Percentiles rank a stretch among this genome's conserved stretches.
phyloP scores from a whole-genome alignment of 2,113 vertebrate species.

The Cepphus grylle region DNA sequence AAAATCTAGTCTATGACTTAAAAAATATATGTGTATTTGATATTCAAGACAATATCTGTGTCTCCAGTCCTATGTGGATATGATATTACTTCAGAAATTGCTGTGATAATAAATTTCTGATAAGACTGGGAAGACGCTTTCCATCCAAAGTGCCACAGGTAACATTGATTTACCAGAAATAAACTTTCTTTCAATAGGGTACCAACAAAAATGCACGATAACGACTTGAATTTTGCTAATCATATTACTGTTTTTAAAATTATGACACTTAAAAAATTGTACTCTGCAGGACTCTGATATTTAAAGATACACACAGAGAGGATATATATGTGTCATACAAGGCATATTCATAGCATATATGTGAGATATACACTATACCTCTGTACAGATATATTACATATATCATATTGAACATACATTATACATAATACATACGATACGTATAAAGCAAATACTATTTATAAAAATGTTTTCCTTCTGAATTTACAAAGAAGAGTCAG shows the following conservation, averaged over 20 bases:
- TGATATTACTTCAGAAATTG: not conserved
- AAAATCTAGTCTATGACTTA: not conserved
- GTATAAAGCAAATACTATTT: not conserved
- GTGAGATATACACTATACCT: not conserved
- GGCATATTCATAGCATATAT: not conserved
- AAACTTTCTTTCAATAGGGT: not conserved
- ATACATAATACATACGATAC: not conserved
- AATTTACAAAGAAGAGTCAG: not conserved
- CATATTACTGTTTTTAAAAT: not conserved
- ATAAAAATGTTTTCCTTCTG: not conserved
- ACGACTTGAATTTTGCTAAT: not conserved
- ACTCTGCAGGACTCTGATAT: not conserved
- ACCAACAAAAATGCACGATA: fast-evolving
- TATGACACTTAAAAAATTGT: not conserved
- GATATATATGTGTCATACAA: not conserved
- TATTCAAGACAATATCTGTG: not conserved
- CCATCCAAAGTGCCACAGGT: not conserved
- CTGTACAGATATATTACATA: not conserved
- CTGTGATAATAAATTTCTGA: not conserved
- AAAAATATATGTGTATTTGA: not conserved
- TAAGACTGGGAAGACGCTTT: not conserved
- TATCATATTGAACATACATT: not conserved
- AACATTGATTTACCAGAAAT: not conserved
- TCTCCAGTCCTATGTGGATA: not conserved
- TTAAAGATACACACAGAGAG: not conserved